Base-by-base conservation (phyloP, 1,140 invertebrate species). In the Zaprionus capensis region DNA sequence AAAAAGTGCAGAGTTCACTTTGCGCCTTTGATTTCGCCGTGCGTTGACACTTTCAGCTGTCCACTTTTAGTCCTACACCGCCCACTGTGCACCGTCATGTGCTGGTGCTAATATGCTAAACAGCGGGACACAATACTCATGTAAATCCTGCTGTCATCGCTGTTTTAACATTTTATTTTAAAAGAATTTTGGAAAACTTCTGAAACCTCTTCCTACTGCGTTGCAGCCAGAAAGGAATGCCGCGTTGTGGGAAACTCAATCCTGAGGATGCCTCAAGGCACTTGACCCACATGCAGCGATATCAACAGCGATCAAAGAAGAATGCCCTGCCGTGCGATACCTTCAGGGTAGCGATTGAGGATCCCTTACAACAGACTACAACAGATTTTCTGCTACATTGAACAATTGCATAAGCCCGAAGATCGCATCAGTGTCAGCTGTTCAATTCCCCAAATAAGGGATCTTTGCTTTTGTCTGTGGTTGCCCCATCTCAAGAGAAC, bases 21-120 rank as follows among this genome's bases (percentile, higher is more conserved):
- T 55, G 31, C 34, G 51, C 41, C 56, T 66, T 71, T 36, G 44
- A 36, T 17, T 41, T 26, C 72, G 67, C 49, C 41, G 68, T 66
- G 73, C 87, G 83, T 83, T 87, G 83, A 87, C 83, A 87, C 77
- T 80, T 83, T 83, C 83, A 87, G 83, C 83, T 87, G 83, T 82
- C 67, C 79, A 22, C 46, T 22, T 51, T 71, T 31, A 9, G 69
- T 20, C 22, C 53, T 22, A 56, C 68, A 71, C 64, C 70, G n/a
- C 51, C 75, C 59, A 63, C 53, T 68, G 68, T 36, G 24, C 73
- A 9, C 66, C 20, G 51, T 67, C 57, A 74, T 69, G 70, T 86
- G 76, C 82, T 82, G 77, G 76, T 86, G 82, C 83, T 86, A 86
- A 86, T 87, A 86, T 86, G 82, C 76, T 87, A 75, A 86, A 34